These are phyloP conservation scores for Nothoprocta pentlandii DNA, from an alignment of 2,113 vertebrate species.

Conservation along the genomic window DNA sequence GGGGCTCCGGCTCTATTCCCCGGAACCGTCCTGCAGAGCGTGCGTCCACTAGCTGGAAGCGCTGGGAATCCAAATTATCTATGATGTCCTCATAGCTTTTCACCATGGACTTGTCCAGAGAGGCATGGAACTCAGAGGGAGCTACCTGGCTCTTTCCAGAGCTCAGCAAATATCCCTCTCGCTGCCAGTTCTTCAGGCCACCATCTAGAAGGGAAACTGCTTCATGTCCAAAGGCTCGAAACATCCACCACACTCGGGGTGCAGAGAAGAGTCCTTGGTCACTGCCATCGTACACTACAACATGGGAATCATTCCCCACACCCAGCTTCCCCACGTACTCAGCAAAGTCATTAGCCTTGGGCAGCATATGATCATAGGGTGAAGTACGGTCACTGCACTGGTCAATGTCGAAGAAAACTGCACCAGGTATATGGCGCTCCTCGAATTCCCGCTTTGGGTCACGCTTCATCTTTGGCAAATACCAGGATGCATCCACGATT, in stretches of 20 bases:
- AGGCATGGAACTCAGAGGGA: conserved; percentile 77
- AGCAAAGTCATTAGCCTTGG: conserved; percentile 80
- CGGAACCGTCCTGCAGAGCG: conserved; percentile 85
- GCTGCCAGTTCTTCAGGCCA: conserved; percentile 88
- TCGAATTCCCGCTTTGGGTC: conserved; percentile 83
- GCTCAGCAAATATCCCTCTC: conserved; percentile 77
- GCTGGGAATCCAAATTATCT: conserved; percentile 82
- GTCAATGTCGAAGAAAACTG: conserved; percentile 91
- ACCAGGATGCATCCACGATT: conserved; percentile 92
- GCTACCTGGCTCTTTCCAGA: conserved; percentile 74
- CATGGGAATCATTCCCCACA: conserved; percentile 86
- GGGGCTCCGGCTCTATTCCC: conserved; percentile 90
- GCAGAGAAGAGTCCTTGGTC: conserved; percentile 89
- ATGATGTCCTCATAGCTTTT: conserved; percentile 87
- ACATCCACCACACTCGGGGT: conserved; percentile 97
- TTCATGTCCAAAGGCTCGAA: conserved; percentile 89
- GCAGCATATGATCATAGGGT: conserved; percentile 89
- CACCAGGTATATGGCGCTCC: conserved; percentile 87
- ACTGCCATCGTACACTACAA: conserved; percentile 93
- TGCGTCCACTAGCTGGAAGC: conserved; percentile 89
- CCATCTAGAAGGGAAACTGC: conserved; percentile 91
- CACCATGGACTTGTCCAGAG: conserved; percentile 81
- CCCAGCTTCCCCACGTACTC: conserved; percentile 87
- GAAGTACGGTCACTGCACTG: conserved; percentile 87
- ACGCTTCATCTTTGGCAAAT: conserved; percentile 86